Evolutionary conservation across 2,113 vertebrate genomes (phyloP).

Genomic region (Meriones unguiculatus): DNA sequence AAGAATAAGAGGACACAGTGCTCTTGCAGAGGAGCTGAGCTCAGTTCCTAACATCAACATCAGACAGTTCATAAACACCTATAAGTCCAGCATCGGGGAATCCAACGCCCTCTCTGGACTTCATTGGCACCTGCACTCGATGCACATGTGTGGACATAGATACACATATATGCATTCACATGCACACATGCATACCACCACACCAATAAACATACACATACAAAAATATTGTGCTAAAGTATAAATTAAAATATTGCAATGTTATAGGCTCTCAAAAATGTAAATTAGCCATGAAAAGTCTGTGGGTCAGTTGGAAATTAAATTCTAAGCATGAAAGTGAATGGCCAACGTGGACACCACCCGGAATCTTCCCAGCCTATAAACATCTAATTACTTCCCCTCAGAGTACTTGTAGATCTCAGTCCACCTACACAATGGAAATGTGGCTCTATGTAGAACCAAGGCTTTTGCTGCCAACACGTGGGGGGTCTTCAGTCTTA

Average conservation of each 20-base stretch:
- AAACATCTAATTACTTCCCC: fast-evolving
- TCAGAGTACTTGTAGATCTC: not conserved
- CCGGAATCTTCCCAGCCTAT: fast-evolving
- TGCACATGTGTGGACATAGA: not conserved
- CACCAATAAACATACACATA: not conserved
- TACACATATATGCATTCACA: not conserved
- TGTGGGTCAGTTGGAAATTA: not conserved
- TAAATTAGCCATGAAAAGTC: not conserved
- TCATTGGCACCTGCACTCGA: not conserved
- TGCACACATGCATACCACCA: not conserved
- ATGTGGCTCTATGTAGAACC: not conserved
- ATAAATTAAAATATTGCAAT: not conserved
- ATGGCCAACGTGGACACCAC: too few species aligned
- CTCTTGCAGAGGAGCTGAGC: too few species aligned
- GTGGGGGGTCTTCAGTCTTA: not conserved
- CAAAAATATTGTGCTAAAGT: not conserved
- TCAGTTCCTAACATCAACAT: not conserved
- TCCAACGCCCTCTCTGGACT: not conserved
- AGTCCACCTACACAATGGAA: not conserved
- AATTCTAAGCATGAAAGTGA: not conserved
- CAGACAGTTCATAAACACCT: not conserved
- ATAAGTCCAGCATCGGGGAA: not conserved
- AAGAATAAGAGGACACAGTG: not conserved
- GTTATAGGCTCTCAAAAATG: not conserved
- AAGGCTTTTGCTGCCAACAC: fast-evolving